Evolutionary conservation across 2,113 vertebrate species (phyloP).

Genomic region (Phyllostomus discolor): DNA sequence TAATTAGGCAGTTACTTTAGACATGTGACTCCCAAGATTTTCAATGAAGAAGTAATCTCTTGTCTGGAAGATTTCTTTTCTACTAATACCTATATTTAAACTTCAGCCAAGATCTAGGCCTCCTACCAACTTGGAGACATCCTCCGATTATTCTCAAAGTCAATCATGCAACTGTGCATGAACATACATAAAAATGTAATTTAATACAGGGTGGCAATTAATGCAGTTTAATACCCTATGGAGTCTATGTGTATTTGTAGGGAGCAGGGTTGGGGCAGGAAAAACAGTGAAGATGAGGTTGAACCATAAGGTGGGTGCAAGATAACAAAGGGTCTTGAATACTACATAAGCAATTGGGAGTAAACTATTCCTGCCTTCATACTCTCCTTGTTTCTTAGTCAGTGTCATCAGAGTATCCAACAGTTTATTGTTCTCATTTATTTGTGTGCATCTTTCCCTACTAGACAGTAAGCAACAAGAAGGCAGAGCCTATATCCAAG

Average conservation of each 20-base stretch:
- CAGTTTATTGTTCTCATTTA: background rate
- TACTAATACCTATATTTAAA: background rate
- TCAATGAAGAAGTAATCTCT: background rate
- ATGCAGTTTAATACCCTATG: background rate
- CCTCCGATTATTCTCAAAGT: background rate
- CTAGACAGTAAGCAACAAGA: background rate
- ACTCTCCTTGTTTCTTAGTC: background rate
- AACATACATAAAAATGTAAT: background rate
- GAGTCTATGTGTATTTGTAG: fast-evolving
- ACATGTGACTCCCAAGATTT: background rate
- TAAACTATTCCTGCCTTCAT: background rate
- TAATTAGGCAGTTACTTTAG: background rate
- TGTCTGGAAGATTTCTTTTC: background rate
- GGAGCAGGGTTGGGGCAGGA: background rate
- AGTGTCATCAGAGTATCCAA: background rate
- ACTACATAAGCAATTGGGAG: background rate
- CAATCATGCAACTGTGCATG: background rate
- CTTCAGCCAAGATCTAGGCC: background rate
- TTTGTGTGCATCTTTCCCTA: background rate
- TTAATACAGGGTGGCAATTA: background rate
- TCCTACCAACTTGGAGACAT: background rate
- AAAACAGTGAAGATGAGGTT: background rate
- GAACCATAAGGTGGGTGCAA: background rate
- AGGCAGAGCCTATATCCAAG: background rate
- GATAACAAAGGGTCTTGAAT: background rate